These are phyloP conservation scores for Myzus persicae DNA, from an alignment of 1,140 invertebrate genomes.

Conservation along the genomic window DNA sequence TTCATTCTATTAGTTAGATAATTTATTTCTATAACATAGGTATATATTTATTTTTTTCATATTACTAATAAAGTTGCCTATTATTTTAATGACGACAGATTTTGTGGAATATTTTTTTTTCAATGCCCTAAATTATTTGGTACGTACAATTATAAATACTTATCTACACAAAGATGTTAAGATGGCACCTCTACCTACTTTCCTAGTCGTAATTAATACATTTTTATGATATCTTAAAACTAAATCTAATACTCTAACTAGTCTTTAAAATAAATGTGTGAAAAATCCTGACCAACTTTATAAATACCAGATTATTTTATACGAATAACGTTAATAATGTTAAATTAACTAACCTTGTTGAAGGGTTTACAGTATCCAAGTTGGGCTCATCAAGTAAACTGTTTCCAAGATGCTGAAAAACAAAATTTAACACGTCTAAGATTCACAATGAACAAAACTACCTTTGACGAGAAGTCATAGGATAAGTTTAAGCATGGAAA, in stretches of 20 bases:
- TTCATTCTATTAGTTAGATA: too few species aligned
- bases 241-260: too few species aligned
- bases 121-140: too few species aligned
- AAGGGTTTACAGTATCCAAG: slow-evolving; percentile 39
- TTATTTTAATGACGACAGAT: too few species aligned
- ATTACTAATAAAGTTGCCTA: too few species aligned
- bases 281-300: background rate
- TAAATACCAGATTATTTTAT: background rate
- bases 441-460: background rate
- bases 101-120: too few species aligned
- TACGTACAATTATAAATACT: background rate
- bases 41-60: too few species aligned
- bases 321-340: background rate
- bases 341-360: slow-evolving; percentile 26
- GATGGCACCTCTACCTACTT: background rate
- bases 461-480: background rate
- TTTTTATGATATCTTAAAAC: background rate
- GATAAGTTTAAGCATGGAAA: slow-evolving; percentile 31
- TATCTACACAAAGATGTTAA: background rate
- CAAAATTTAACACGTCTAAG: slow-evolving; percentile 22
- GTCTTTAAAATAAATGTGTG: background rate
- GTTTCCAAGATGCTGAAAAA: slow-evolving; percentile 30
- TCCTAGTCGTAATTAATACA: background rate
- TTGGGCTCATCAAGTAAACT: background rate
- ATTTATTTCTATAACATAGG: too few species aligned